Evolutionary conservation across 2,797 vertebrate species (phyloP).

Genomic region (Pristis pectinata): DNA sequence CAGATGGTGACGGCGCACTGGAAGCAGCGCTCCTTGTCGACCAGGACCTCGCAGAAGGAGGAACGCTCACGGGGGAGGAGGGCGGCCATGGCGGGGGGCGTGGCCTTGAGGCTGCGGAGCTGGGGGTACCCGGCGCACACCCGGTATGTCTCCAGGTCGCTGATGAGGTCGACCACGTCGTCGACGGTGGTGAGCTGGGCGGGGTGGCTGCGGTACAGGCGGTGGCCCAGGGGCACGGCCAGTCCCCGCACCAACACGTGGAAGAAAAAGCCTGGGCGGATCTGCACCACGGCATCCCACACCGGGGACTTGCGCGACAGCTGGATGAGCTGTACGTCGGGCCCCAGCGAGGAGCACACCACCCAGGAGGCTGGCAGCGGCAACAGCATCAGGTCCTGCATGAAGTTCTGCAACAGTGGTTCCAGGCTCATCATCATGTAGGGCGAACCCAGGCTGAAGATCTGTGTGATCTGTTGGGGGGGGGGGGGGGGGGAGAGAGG

Average conservation of each 20-base stretch:
- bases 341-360: slow-evolving; percentile 33
- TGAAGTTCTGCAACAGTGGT: slow-evolving; percentile 43
- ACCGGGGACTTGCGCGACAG: slow-evolving; percentile 44
- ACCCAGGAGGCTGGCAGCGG: slow-evolving; percentile 48
- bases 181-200: slow-evolving; percentile 45
- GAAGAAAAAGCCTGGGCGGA: slow-evolving; percentile 44
- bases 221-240: slow-evolving; percentile 43
- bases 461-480: slow-evolving; percentile 54
- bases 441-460: slow-evolving; percentile 53
- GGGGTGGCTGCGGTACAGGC: slow-evolving; percentile 45
- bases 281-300: slow-evolving; percentile 42
- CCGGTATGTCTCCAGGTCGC: slow-evolving; percentile 46
- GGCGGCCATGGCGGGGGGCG: not conserved
- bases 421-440: not conserved
- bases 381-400: slow-evolving; percentile 45
- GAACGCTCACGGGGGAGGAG: slow-evolving; percentile 33
- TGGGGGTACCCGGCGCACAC: slow-evolving; percentile 42
- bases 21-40: slow-evolving; percentile 41
- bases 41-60: slow-evolving; percentile 43
- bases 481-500: slow-evolving; percentile 35
- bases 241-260: slow-evolving; percentile 41
- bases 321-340: slow-evolving; percentile 44
- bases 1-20: slow-evolving; percentile 35
- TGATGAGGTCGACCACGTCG: slow-evolving; percentile 48
- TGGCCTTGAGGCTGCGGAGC: slow-evolving; percentile 7